These are phyloP conservation scores for Colletes collaris DNA, from an alignment of 2,888 invertebrate genomes.

Conservation along the genomic window DNA sequence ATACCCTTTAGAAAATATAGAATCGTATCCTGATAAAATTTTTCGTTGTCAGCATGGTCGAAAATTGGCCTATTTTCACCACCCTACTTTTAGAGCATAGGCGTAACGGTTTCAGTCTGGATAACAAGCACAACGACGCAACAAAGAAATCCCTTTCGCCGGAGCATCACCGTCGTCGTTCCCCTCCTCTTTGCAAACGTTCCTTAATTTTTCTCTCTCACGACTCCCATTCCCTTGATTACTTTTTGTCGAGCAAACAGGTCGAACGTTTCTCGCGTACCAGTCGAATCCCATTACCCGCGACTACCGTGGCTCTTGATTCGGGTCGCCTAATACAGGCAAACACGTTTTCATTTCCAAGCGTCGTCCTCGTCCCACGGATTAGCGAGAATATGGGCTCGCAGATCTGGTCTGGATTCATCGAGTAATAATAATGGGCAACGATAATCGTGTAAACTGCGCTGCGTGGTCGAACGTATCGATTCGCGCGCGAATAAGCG, in stretches of 20 bases:
- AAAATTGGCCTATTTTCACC: too few species aligned
- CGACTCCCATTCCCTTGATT: constrained; percentile 4
- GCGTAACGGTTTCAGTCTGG: too few species aligned
- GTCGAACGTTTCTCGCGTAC: constrained; percentile 13
- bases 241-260: not conserved
- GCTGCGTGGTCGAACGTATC: constrained; percentile 39
- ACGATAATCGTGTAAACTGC: constrained; percentile 59
- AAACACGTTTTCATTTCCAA: constrained; percentile 53
- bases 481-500: constrained; percentile 36
- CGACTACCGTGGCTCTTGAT: constrained; percentile 18
- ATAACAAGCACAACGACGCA: too few species aligned
- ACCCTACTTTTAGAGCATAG: too few species aligned
- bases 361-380: constrained; percentile 32
- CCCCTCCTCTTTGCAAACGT: too few species aligned
- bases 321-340: constrained; percentile 47
- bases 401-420: constrained; percentile 49
- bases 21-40: too few species aligned
- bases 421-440: constrained; percentile 57
- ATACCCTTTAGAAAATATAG: too few species aligned
- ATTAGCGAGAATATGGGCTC: constrained; percentile 53
- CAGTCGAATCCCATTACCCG: constrained; percentile 25
- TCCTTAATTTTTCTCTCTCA: too few species aligned
- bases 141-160: too few species aligned
- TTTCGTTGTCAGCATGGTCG: too few species aligned
- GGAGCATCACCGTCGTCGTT: too few species aligned